Conservation (phyloP, 2,888 invertebrate species). For the Oscheius sp. region DNA sequence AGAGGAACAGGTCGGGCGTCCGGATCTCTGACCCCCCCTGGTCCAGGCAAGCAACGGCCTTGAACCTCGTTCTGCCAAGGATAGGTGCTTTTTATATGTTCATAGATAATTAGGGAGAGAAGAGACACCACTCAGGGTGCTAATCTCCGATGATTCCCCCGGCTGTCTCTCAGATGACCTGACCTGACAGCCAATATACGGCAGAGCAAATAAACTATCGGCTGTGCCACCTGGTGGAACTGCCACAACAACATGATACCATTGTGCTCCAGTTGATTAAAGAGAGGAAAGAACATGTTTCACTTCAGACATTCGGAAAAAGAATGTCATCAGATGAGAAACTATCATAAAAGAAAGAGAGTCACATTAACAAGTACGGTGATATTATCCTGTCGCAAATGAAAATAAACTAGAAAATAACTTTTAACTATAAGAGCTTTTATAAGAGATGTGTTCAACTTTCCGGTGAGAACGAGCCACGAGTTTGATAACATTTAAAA, state of each 20-base stretch:
- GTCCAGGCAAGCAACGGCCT: constrained; percentile 7
- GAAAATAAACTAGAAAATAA: too few species aligned
- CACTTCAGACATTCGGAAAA: too few species aligned
- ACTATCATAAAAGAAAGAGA: too few species aligned
- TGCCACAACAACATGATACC: neutral
- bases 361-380: too few species aligned
- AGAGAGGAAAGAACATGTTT: too few species aligned
- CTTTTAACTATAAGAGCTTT: too few species aligned
- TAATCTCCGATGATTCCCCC: constrained; percentile 7
- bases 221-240: constrained; percentile 9
- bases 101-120: neutral
- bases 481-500: too few species aligned
- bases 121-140: too few species aligned
- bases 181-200: constrained; percentile 26
- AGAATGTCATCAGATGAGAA: too few species aligned
- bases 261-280: neutral
- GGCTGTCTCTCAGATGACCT: constrained; percentile 30
- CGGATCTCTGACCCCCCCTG: constrained; percentile 21
- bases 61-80: constrained; percentile 11
- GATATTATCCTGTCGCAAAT: too few species aligned
- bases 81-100: neutral
- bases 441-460: too few species aligned
- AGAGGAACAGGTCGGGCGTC: constrained; percentile 26
- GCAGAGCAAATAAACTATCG: constrained; percentile 28
- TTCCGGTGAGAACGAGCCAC: too few species aligned